phyloP scores from a whole-genome alignment of 1,140 invertebrate genomes.

The Trachymyrmex cornetzi region DNA sequence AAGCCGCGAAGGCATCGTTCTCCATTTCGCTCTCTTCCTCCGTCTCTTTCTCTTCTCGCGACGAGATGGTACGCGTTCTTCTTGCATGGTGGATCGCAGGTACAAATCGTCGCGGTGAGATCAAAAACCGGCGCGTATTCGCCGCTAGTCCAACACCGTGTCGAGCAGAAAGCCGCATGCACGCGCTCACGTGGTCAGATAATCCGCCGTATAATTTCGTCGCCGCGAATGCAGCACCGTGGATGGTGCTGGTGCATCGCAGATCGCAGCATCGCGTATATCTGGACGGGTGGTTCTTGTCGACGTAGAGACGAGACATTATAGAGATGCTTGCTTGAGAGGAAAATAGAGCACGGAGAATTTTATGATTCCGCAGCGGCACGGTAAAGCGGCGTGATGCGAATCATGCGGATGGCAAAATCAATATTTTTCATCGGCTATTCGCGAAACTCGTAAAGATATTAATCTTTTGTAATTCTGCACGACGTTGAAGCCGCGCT shows the following conservation, averaged over 20 bases:
- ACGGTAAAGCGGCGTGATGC: background rate
- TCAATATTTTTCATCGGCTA: slow-evolving; percentile 8
- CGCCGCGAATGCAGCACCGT: background rate
- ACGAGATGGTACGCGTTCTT: slow-evolving; percentile 66
- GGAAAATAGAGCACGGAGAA: slow-evolving; percentile 25
- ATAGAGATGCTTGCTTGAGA: background rate
- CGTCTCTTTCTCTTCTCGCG: slow-evolving; percentile 13
- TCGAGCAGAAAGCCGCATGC: slow-evolving; percentile 31
- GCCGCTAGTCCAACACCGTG: slow-evolving; percentile 37
- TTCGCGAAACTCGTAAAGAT: slow-evolving; percentile 8
- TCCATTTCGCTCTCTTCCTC: slow-evolving; percentile 6
- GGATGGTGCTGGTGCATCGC: too few species aligned
- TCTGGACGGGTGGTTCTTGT: background rate
- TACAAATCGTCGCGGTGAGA: slow-evolving; percentile 78
- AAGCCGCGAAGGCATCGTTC: slow-evolving; percentile 17
- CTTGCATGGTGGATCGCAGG: slow-evolving; percentile 65
- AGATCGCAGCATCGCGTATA: background rate
- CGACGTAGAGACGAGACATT: background rate
- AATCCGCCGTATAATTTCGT: slow-evolving; percentile 71
- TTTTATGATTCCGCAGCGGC: background rate
- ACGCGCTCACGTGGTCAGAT: slow-evolving; percentile 51
- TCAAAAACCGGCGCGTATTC: slow-evolving; percentile 71
- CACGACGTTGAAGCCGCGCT: background rate
- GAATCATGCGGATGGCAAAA: background rate
- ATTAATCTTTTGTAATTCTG: slow-evolving; percentile 4